Evolutionary conservation across 2,113 vertebrate genomes (phyloP), one percentile per base, ranked within the genome.

Genomic region (Heterochromis multidens): DNA sequence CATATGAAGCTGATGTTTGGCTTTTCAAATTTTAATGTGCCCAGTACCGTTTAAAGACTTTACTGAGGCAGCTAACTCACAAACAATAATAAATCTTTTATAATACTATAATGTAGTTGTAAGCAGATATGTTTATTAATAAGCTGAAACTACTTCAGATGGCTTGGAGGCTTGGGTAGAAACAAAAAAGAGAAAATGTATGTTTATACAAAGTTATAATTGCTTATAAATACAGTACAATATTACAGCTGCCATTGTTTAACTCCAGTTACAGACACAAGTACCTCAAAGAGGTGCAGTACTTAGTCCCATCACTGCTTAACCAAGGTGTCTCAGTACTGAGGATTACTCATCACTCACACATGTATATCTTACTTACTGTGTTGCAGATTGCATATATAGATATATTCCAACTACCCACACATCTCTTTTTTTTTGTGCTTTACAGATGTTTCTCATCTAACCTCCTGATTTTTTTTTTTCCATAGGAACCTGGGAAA

Each of bases 401-500:
- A 70, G 63, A 70, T 70, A 72, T 72, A 72, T 72, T 72, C 43
- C 67, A 72, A 1, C 43, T 49, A 43, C 67, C 67, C 67, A 72
- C 43, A 72, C 56, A 56, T 49, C 81, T 2, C 4, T 59, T 3
- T 7, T 59, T 23, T 52, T 12, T 6, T 19, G 13, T 52, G 12
- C 52, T 56, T 78, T 29, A 70, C 21, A 49, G n/a, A 40, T 17
- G 4, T 37, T 46, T 70, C 40, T 49, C 62, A 29, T 43, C 7
- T 56, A 79, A 70, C 49, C 43, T 29, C 63, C 33, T 70, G 16
- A 58, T 40, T 49, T 31, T 56, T 67, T 37, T 6, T 56, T 58
- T 43, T 54, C 62, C 21, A 52, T 88, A 96, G 96, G 85, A 96
- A 96, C 90, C 92, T 96, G 62, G 96, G 96, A 54, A 96, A 96